phyloP scores from a whole-genome alignment of 2,888 invertebrate species.

The Sericinus montela region DNA sequence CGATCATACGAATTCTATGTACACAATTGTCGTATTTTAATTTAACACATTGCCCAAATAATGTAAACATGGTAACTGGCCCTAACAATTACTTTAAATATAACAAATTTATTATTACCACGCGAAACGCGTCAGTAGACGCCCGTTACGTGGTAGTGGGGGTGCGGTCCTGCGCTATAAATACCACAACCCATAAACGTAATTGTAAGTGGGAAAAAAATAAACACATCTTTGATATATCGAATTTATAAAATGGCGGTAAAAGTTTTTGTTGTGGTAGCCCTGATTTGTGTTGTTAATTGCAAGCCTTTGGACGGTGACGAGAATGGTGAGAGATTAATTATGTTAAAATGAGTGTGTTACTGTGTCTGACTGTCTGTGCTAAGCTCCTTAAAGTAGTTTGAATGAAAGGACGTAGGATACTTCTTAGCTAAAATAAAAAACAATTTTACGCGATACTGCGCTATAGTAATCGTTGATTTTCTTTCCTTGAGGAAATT shows the following conservation, averaged over 20 bases:
- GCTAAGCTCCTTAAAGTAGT: too few species aligned
- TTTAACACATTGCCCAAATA: conserved; percentile 11
- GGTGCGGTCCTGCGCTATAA: conserved; percentile 19
- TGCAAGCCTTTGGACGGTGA: conserved; percentile 38
- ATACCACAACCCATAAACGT: background rate
- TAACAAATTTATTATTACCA: conserved; percentile 32
- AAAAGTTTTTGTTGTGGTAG: conserved; percentile 32
- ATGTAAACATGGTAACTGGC: conserved; percentile 25
- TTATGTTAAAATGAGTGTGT: too few species aligned
- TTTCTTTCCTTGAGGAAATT: too few species aligned
- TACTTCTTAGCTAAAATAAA: too few species aligned
- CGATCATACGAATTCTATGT: too few species aligned
- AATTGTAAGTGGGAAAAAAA: background rate
- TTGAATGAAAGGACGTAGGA: too few species aligned
- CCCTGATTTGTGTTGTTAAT: conserved; percentile 30
- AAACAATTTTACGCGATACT: too few species aligned
- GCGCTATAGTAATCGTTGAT: too few species aligned
- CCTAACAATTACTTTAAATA: conserved; percentile 32
- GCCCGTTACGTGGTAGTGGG: conserved; percentile 20
- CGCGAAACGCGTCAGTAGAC: conserved; percentile 34
- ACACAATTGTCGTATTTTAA: background rate
- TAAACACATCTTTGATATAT: background rate
- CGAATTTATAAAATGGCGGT: conserved; percentile 19
- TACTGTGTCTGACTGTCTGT: too few species aligned
- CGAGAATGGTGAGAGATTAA: conserved; percentile 31